Base-by-base conservation (phyloP, 1,140 invertebrate species). In the Lordiphosa mommai region DNA sequence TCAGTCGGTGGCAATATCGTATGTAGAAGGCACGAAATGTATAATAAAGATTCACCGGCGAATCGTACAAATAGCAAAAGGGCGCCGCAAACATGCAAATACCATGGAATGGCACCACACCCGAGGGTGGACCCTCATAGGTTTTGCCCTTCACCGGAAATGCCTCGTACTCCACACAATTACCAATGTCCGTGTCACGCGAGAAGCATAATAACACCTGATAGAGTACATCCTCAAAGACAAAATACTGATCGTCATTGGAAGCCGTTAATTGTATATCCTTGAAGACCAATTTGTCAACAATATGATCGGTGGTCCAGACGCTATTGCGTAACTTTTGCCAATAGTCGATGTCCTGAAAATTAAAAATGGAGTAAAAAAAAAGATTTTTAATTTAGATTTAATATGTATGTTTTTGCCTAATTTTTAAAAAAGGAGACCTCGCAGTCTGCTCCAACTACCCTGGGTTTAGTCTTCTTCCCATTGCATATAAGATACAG, bases 171-270 rank as follows among this genome's bases (percentile, higher is more conserved):
- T 92, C 91, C 34, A 94, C 90, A 16, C 91, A 88, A 27, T 91
- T 90, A 56, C 96, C 90, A 8, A 98, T 92, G 73, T 94, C 93
- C 0, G 94, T 93, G 89, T 99, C 97, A 52, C 97, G 92, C 9
- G 96, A 97, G 89, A 99, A 98, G 73, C 96, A 97, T 16, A 99
- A 87, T 91, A 99, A 93, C n/a, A 97, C 96, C 91, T 98, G 97
- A 89, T 98, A 98, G 0, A 99, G 90, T 32, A 97, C 92, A 89
- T 99, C 97, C 91, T 98, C 97, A 89, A 98, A 99, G 0, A 99
- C 97, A 90, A 99, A 99, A 88, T 99, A 98, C 85, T 98, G 97
- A 88, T 99, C 97, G 88, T 99, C 97, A 89, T 99, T 99, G 3
- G 96, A 96, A 0, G 97, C 96, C 7, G 97, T 99, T 32, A 98